Evolutionary conservation across 2,888 invertebrate species (phyloP).

Genomic region (Diplolepis rosae): DNA sequence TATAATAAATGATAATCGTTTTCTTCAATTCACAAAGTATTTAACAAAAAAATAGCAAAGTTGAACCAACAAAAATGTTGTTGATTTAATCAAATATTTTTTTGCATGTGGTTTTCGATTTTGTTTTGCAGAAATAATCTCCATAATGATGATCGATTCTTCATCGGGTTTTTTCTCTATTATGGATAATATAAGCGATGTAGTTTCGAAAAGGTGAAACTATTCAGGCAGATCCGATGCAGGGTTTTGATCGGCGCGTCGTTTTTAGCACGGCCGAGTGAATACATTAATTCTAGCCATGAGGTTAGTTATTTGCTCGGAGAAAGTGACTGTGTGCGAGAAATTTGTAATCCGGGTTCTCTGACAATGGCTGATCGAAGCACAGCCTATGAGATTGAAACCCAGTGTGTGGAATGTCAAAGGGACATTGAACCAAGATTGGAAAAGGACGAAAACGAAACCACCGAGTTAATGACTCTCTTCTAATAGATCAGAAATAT

Average conservation of each 20-base stretch:
- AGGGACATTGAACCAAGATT: neutral
- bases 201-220: neutral
- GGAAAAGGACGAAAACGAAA: neutral
- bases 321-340: constrained; percentile 32
- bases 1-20: too few relatives aligned
- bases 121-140: too few relatives aligned
- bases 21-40: too few relatives aligned
- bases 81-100: too few relatives aligned
- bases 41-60: too few relatives aligned
- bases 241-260: constrained; percentile 9
- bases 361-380: constrained; percentile 31
- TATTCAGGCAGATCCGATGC: constrained; percentile 1
- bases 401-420: constrained; percentile 15
- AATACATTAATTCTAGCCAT: constrained; percentile 31
- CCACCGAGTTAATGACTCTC: neutral
- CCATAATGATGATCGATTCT: too few relatives aligned
- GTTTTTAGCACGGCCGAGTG: constrained; percentile 14
- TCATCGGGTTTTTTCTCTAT: neutral
- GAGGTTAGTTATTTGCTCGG: constrained; percentile 30
- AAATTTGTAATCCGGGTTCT: constrained; percentile 31
- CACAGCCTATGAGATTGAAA: constrained; percentile 4
- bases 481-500: neutral
- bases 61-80: too few relatives aligned
- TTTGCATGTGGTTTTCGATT: too few relatives aligned
- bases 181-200: neutral